Evolutionary conservation across 2,888 invertebrate genomes (phyloP).

Genomic region (Sarcophaga subvicina): DNA sequence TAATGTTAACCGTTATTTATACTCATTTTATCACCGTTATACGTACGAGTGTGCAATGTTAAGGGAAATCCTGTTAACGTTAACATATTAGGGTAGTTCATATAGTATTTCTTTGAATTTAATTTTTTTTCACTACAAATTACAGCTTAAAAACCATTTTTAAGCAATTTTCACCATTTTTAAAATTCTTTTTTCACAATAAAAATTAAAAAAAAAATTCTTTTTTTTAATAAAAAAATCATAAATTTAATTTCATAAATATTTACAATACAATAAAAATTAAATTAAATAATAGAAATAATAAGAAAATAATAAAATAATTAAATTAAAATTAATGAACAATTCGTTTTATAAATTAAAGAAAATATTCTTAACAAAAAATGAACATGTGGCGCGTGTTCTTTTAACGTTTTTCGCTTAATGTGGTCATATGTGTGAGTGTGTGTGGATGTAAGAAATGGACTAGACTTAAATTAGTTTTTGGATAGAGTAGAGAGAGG

Average conservation of each 20-base stretch:
- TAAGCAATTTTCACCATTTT: too few relatives aligned
- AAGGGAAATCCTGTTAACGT: too few relatives aligned
- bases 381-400: conserved; percentile 41
- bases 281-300: conserved; percentile 24
- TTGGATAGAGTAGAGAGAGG: not conserved
- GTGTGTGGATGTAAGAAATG: conserved; percentile 53
- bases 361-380: conserved; percentile 11
- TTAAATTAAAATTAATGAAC: conserved; percentile 29
- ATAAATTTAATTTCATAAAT: conserved; percentile 60
- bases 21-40: too few relatives aligned
- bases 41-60: too few relatives aligned
- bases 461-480: conserved; percentile 67
- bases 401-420: not conserved
- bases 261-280: conserved; percentile 64
- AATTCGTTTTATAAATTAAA: conserved; percentile 56
- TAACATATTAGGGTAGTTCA: too few relatives aligned
- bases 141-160: too few relatives aligned
- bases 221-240: conserved; percentile 39
- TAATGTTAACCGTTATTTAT: too few relatives aligned
- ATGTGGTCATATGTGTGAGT: conserved; percentile 2
- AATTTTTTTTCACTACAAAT: too few relatives aligned
- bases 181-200: not conserved
- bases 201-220: not conserved
- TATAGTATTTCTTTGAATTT: too few relatives aligned
- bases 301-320: conserved; percentile 31